A percentile compares a stretch with the other conserved stretches of the same genome.
Conservation (phyloP, 37 sponge, comb jelly and placozoan genomes). For the Beroe forskalii region DNA sequence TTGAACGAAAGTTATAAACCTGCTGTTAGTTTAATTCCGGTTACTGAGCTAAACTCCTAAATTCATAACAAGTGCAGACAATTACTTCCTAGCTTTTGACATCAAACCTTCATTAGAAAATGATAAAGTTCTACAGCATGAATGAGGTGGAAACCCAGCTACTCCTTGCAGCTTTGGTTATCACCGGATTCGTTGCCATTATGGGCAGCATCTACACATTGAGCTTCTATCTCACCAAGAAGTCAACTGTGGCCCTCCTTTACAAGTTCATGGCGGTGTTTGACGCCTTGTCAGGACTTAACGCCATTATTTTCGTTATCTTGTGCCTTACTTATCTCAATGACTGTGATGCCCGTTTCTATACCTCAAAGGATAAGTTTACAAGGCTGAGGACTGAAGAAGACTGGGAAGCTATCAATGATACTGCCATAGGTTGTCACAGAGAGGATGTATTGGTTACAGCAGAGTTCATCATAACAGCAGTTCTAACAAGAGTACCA, state of each 20-base stretch:
- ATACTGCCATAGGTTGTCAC: conserved; percentile 1
- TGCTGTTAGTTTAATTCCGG: too few relatives aligned
- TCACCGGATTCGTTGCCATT: background rate
- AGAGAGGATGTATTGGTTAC: background rate
- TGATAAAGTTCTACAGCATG: conserved; percentile 30
- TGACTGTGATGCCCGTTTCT: background rate
- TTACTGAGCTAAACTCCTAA: too few relatives aligned
- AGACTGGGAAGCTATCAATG: background rate
- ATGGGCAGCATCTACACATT: conserved; percentile 24
- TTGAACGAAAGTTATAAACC: too few relatives aligned
- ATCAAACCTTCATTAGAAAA: too few relatives aligned
- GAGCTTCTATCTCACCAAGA: conserved; percentile 2
- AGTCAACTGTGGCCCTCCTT: background rate
- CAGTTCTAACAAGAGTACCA: conserved; percentile 17
- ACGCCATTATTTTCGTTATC: conserved; percentile 31
- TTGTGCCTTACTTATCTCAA: background rate
- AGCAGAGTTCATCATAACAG: background rate
- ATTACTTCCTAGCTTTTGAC: too few relatives aligned
- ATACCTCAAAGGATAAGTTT: background rate
- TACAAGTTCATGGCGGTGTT: background rate
- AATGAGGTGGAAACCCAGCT: background rate
- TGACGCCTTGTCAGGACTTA: conserved; percentile 19
- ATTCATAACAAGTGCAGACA: too few relatives aligned
- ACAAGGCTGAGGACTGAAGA: background rate
- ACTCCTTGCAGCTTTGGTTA: background rate